Evolutionary conservation across 2,888 invertebrate species (phyloP), one percentile per base, ranked within the genome.

Genomic region (Ischnura elegans): DNA sequence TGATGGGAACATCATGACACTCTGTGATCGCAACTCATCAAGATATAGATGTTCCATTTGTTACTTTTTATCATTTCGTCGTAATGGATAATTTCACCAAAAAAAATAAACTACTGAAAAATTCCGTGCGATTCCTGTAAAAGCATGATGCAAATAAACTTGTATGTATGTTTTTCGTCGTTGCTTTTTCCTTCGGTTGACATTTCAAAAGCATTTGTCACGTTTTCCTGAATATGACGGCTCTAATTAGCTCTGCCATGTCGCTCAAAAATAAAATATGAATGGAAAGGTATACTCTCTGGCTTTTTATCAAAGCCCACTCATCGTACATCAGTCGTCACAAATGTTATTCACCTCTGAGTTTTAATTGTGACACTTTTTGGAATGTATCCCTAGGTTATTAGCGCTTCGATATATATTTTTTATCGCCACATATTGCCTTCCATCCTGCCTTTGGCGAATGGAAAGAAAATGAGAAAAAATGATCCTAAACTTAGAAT

Each of bases 291-390:
- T 51, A 76, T 10, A 36, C n/a, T n/a, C 36, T 13, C 36, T 25
- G 36, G 29, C 5, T n/a, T 36, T 76, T 76, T 76, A 76, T 76
- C 13, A 76, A 13, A 10, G 4, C 76, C 13, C 0, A 13, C 29
- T 0, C 36, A 36, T 8, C 29, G 36, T 36, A 36, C 29, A n/a
- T 76, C 2, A 36, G 29, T 61, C 36, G 5, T 76, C 36, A 76
- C 29, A 36, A 76, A 76, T 76, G 76, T 76, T 10, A 76, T 76
- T 76, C 36, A 36, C 76, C 76, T 76, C 76, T 13, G 76, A 76
- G 25, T 76, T 76, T 76, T 76, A 36, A 76, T 76, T 76, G 36
- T 76, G 76, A 76, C 76, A 36, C 76, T 61, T 61, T 61, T n/a
- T n/a, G n/a, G n/a, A 61, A 61, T 61, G n/a, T 25, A 3, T n/a